Evolutionary conservation across 2,888 invertebrate genomes (phyloP).

Genomic region (Agrotis puta): DNA sequence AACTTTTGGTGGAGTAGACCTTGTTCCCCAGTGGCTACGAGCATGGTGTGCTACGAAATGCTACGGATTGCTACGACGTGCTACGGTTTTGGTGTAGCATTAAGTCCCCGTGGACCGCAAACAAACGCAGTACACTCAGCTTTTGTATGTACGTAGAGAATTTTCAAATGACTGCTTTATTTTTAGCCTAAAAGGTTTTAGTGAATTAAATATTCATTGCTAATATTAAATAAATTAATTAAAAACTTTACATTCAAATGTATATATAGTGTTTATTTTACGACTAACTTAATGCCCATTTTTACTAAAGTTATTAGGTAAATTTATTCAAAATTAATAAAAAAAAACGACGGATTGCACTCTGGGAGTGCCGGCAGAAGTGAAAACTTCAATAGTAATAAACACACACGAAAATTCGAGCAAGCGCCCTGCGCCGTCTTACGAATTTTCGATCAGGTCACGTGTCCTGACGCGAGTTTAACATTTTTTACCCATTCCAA

Average conservation of each 20-base stretch:
- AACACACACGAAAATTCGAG: too few relatives aligned
- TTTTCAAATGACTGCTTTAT: not conserved
- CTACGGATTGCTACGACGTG: constrained; percentile 2
- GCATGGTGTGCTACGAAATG: constrained; percentile 5
- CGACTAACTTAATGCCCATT: too few relatives aligned
- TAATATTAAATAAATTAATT: not conserved
- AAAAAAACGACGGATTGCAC: too few relatives aligned
- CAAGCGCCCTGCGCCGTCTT: too few relatives aligned
- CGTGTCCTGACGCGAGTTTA: too few relatives aligned
- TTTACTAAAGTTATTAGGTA: too few relatives aligned
- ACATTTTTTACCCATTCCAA: too few relatives aligned
- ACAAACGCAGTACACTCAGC: not conserved
- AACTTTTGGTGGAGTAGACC: too few relatives aligned
- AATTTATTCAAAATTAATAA: too few relatives aligned
- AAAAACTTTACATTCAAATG: not conserved
- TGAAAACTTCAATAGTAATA: too few relatives aligned
- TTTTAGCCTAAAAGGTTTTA: not conserved
- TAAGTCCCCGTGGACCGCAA: constrained; percentile 1
- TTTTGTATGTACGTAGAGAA: not conserved
- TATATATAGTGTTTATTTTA: not conserved
- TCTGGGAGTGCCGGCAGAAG: too few relatives aligned
- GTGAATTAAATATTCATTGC: not conserved
- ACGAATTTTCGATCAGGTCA: too few relatives aligned
- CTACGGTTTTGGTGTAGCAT: constrained; percentile 3
- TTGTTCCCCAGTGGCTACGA: not conserved